Conservation (phyloP, 2,797 vertebrate genomes). For the Sebastes nivosus region DNA sequence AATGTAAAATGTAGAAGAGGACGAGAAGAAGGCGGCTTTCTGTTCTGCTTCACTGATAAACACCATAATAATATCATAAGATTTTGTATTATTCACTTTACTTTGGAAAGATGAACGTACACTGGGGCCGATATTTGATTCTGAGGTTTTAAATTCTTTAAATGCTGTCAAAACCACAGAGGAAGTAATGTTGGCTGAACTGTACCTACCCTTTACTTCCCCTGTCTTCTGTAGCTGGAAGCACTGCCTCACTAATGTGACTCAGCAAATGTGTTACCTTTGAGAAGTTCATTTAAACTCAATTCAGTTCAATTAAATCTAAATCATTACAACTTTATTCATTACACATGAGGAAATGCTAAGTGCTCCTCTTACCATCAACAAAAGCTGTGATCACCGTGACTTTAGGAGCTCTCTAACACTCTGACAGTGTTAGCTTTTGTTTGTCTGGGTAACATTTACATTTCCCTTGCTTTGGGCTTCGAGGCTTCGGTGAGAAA, state of each 20-base stretch:
- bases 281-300: not conserved
- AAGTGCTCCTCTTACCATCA: constrained; percentile 1
- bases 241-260: not conserved
- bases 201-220: not conserved
- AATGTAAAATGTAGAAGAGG: not conserved
- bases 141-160: not conserved
- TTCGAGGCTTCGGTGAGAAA: too few species aligned
- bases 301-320: not conserved
- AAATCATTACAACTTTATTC: not conserved
- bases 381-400: constrained; percentile 23
- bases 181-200: not conserved
- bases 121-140: not conserved
- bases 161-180: constrained; percentile 4
- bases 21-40: not conserved
- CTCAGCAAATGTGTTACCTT: not conserved
- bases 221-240: not conserved
- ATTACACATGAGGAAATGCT: not conserved
- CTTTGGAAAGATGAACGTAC: not conserved
- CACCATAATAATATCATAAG: not conserved
- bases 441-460: not conserved
- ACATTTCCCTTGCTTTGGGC: not conserved
- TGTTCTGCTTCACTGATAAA: not conserved
- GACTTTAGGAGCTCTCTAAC: constrained; percentile 22
- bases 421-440: not conserved
- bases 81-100: not conserved